phyloP scores from a whole-genome alignment of 2,888 invertebrate genomes.

The Punctoribates punctum region DNA sequence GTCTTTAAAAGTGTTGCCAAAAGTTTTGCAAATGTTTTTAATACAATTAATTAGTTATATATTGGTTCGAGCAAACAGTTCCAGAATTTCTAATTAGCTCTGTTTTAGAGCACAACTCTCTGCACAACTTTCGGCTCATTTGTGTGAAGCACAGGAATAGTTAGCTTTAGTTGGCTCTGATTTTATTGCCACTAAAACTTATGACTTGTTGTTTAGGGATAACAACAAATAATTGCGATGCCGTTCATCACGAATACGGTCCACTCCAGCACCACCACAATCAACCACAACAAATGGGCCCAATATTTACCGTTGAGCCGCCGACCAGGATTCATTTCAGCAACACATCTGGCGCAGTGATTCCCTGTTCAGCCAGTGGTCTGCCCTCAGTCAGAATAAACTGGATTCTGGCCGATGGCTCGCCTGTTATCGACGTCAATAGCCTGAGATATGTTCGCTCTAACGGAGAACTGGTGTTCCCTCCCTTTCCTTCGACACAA shows the following conservation, averaged over 20 bases:
- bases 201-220: background rate
- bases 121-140: background rate
- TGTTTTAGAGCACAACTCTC: background rate
- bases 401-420: constrained; percentile 49
- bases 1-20: background rate
- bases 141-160: background rate
- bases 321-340: constrained; percentile 27
- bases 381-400: constrained; percentile 31
- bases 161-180: background rate
- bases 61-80: background rate
- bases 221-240: background rate
- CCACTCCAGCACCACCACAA: background rate
- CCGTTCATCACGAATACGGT: constrained; percentile 5
- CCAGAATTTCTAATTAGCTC: constrained; percentile 26
- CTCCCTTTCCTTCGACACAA: constrained; percentile 50
- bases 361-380: constrained; percentile 35
- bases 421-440: constrained; percentile 50
- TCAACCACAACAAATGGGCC: constrained; percentile 33
- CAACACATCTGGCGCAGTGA: constrained; percentile 40
- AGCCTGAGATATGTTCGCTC: constrained; percentile 51
- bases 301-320: constrained; percentile 40
- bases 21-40: constrained; percentile 17
- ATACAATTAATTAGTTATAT: constrained; percentile 34
- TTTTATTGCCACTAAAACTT: background rate
- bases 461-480: constrained; percentile 53